Evolutionary conservation across 2,113 vertebrate genomes (phyloP).

Genomic region (Prochilodus magdalenae): DNA sequence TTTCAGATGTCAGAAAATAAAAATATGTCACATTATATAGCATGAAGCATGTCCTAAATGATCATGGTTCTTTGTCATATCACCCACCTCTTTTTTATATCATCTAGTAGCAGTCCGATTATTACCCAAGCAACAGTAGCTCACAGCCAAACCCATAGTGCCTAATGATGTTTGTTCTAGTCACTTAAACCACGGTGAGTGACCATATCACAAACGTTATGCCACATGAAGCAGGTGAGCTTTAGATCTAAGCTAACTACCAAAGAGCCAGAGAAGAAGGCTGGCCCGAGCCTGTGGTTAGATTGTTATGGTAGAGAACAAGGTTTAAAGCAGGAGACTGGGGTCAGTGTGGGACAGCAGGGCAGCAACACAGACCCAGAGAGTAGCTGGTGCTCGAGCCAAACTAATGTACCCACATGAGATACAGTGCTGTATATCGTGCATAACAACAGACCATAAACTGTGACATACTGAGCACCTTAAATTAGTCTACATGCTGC

Average conservation of each 20-base stretch:
- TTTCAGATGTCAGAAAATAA: too few relatives aligned
- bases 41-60: too few relatives aligned
- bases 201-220: not conserved
- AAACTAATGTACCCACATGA: not conserved
- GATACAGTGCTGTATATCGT: slow-evolving; percentile 5
- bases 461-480: not conserved
- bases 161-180: not conserved
- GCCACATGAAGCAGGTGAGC: not conserved
- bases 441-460: not conserved
- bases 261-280: not conserved
- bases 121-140: not conserved
- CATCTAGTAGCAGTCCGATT: not conserved
- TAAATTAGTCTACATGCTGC: not conserved
- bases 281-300: not conserved
- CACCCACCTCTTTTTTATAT: not conserved
- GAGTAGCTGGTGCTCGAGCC: slow-evolving; percentile 10
- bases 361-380: not conserved
- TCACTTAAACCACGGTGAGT: not conserved
- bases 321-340: not conserved
- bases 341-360: slow-evolving; percentile 1
- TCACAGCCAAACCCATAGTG: not conserved
- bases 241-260: not conserved
- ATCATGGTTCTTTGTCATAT: too few relatives aligned
- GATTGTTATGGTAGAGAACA: not conserved
- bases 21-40: too few relatives aligned